These are phyloP conservation scores for Podilymbus podiceps DNA, from an alignment of 2,113 vertebrate genomes.

Conservation along the genomic window DNA sequence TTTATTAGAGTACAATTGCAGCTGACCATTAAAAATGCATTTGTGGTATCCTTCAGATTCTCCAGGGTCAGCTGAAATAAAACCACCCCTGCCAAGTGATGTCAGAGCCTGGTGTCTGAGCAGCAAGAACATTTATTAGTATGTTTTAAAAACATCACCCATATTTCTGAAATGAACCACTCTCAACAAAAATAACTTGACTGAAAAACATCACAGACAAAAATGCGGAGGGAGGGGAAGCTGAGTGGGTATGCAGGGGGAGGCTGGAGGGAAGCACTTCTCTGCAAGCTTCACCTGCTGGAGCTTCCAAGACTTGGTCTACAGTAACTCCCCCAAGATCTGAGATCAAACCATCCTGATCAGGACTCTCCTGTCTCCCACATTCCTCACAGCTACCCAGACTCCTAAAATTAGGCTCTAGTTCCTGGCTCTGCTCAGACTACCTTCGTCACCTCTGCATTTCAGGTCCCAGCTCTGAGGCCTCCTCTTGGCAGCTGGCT, in stretches of 20 bases:
- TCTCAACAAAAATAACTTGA: not conserved
- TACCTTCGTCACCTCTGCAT: not conserved
- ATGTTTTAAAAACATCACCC: not conserved
- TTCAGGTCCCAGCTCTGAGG: not conserved
- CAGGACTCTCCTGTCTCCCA: not conserved
- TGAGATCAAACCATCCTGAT: not conserved
- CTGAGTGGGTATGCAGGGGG: not conserved
- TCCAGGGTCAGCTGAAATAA: not conserved
- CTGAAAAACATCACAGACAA: not conserved
- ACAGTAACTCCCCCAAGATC: not conserved
- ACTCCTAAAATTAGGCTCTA: not conserved
- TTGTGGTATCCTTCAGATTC: not conserved
- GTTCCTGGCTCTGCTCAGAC: not conserved
- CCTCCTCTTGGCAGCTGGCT: not conserved
- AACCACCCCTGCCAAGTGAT: not conserved
- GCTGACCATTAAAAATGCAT: not conserved
- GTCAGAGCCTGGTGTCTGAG: not conserved
- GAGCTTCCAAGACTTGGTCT: not conserved
- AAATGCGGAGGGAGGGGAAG: not conserved
- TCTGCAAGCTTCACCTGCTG: not conserved
- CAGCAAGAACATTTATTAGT: not conserved
- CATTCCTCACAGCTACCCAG: not conserved
- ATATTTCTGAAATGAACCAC: not conserved
- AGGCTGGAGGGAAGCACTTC: not conserved
- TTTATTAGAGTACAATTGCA: not conserved